Conservation (phyloP, 2,797 vertebrate genomes). For the Atherinosoma microstoma region DNA sequence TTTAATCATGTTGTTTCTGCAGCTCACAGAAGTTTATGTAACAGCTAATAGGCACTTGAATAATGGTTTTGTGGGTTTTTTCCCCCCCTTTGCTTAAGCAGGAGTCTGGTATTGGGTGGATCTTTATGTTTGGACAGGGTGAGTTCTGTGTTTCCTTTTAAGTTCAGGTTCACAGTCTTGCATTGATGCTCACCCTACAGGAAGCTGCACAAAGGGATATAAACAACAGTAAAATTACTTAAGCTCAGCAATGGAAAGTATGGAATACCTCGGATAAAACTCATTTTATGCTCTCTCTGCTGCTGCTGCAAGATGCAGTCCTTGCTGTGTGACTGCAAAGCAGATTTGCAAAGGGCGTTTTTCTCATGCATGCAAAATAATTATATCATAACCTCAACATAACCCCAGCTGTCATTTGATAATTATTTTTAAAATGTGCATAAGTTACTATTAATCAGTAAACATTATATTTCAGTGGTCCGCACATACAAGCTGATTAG, state of each 20-base stretch:
- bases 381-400: constrained; percentile 13
- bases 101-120: constrained; percentile 51
- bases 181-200: not conserved
- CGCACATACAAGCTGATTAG: constrained; percentile 25
- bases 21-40: constrained; percentile 50
- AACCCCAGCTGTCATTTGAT: constrained; percentile 6
- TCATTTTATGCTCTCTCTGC: not conserved
- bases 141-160: constrained; percentile 35
- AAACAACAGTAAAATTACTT: not conserved
- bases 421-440: constrained; percentile 16
- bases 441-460: constrained; percentile 13
- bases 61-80: constrained; percentile 40
- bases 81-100: constrained; percentile 21
- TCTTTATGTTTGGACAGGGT: constrained; percentile 48
- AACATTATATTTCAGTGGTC: constrained; percentile 30
- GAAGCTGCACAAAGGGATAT: not conserved
- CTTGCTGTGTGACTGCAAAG: constrained; percentile 3
- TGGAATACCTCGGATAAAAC: constrained; percentile 4
- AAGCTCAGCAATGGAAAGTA: not conserved
- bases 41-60: constrained; percentile 45
- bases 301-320: not conserved
- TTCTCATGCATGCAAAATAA: constrained; percentile 23
- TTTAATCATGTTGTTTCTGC: constrained; percentile 57
- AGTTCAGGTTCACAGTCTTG: constrained; percentile 41
- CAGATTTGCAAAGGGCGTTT: not conserved